Base-by-base conservation (phyloP, 2,888 invertebrate genomes). In the Cancer borealis region DNA sequence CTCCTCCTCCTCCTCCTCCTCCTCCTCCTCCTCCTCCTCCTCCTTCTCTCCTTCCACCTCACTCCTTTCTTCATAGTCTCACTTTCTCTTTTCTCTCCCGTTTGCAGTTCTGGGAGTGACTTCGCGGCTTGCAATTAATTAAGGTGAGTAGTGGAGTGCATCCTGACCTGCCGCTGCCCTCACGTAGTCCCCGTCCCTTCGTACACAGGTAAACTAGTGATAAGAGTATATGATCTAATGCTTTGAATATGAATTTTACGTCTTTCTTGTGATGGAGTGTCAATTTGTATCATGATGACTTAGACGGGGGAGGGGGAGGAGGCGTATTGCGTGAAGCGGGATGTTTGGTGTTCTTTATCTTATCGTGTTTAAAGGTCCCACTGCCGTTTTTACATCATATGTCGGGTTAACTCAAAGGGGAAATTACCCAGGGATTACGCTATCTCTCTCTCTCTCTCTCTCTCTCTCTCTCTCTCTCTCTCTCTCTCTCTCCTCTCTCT, bases 391-490 rank as follows among this genome's bases (percentile, higher is more conserved):
- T 54, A 54, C 66, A 21, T 6, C 21, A n/a, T 21, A 54, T 54
- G 54, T 17, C 54, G 14, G 17, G 54, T 4, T 54, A 17, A 54
- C 54, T 49, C 49, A 49, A 54, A 54, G 17, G 14, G 3, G 54
- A 17, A 2, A 3, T 54, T n/a, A n/a, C n/a, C n/a, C n/a, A n/a
- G n/a, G n/a, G n/a, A n/a, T n/a, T 49, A 49, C 49, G 49, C 49
- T 1, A 17, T 66, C 21, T 17, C 21, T 66, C n/a, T 66, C 66
- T 66, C 66, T 66, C 66, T 66, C 66, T 66, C 66, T 66, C 66
- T 66, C 66, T 66, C 66, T 66, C 66, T 66, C 66, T 66, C 66
- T 66, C 66, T n/a, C 54, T 66, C 66, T n/a, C 66, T 66, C 66
- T 66, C 66, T 66, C 66, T 66, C 66, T 66, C 54, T 54, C 54